Evolutionary conservation across 2,113 vertebrate species (phyloP).

Genomic region (Muscicapa adusta): DNA sequence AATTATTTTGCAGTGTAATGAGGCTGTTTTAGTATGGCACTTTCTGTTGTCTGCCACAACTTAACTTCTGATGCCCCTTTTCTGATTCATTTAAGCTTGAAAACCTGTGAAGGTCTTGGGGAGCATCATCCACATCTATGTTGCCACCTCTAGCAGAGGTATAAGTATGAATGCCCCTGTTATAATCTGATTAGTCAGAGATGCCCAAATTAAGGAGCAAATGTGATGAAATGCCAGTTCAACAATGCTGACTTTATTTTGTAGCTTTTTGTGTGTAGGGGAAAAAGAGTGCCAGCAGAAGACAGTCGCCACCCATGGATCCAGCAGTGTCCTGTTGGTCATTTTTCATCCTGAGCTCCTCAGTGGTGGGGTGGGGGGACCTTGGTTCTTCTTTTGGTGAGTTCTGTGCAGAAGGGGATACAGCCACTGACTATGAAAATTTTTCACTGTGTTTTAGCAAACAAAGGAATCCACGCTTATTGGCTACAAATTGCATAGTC

Average conservation of each 20-base stretch:
- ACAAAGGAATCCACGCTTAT: neutral
- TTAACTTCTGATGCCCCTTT: neutral
- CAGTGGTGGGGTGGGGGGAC: neutral
- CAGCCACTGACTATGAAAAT: neutral
- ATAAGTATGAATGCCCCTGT: neutral
- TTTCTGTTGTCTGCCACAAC: neutral
- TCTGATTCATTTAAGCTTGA: neutral
- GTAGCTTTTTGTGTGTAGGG: neutral
- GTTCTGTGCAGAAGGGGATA: neutral
- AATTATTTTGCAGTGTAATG: neutral
- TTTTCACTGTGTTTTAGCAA: neutral
- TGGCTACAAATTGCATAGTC: neutral
- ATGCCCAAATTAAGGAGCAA: neutral
- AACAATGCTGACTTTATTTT: neutral
- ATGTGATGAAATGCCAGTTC: accelerated
- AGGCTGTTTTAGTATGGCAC: neutral
- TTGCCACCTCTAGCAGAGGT: too few species aligned
- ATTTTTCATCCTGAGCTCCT: neutral
- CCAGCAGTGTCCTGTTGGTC: neutral
- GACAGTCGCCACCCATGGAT: too few species aligned
- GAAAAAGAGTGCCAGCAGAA: neutral
- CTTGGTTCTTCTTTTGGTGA: neutral
- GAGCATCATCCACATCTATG: accelerated
- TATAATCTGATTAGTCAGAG: neutral
- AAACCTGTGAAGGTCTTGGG: too few species aligned